Evolutionary conservation across 2,888 invertebrate genomes (phyloP), one percentile per base, ranked within the genome.

Genomic region (Heliothis peltigera): DNA sequence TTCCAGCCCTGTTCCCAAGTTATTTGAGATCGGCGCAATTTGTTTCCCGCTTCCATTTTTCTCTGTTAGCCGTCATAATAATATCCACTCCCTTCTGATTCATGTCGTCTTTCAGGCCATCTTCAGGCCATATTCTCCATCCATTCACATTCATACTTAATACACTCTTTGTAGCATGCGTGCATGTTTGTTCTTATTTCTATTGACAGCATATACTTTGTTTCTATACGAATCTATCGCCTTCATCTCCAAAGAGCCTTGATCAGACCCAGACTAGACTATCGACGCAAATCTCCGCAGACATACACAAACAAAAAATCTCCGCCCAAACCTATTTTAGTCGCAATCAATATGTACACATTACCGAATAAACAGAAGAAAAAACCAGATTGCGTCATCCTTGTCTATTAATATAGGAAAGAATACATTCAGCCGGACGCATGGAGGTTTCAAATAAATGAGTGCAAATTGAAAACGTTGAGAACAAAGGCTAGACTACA

Each of bases 351-450:
- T 59, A 17, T 60, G 57, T 48, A 51, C 51, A 42, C 6, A 53
- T 56, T 47, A 52, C 35, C 2, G 58, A 63, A 65, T 51, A 70
- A 56, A 70, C 66, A 61, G 51, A 64, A 54, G 46, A 56, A 59
- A 66, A 65, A 57, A 58, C 15, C 19, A 2, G 7, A 46, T 79
- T 70, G 75, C 79, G 73, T 79, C 78, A 79, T 35, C 28, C 0
- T 32, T 5, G 21, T 57, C 68, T 73, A 77, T 55, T 66, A 67
- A 65, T 72, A 75, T 35, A 22, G 21, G 69, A 57, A 69, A 54
- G 68, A 81, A 79, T 79, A 67, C 75, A 65, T 71, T 52, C 59
- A 74, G 46, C 17, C 56, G 28, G 25, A 59, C 43, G 47, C 46
- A 43, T 8, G 66, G 66, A 56, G 73, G 59, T 66, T 35, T 17